These are phyloP conservation scores for Drosophila villosipedis DNA, from an alignment of 2,888 invertebrate genomes.

Conservation along the genomic window DNA sequence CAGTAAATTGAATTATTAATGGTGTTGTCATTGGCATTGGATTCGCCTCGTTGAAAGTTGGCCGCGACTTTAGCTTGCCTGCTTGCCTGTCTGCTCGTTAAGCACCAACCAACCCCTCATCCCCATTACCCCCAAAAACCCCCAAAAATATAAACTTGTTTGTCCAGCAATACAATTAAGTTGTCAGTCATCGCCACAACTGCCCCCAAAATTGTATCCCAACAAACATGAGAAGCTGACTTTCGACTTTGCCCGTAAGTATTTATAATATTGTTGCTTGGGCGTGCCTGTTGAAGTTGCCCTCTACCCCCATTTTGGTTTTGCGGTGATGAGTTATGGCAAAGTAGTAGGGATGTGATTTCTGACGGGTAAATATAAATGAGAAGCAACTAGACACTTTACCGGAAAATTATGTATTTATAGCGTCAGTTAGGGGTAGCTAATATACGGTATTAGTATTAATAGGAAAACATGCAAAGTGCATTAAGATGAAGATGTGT, in stretches of 20 bases:
- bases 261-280: constrained; percentile 23
- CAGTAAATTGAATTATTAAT: constrained; percentile 77
- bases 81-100: constrained; percentile 42
- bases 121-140: background rate
- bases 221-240: constrained; percentile 36
- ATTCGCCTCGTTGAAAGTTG: constrained; percentile 54
- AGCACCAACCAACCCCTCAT: background rate
- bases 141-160: constrained; percentile 58
- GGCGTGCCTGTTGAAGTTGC: constrained; percentile 9
- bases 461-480: background rate
- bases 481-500: background rate
- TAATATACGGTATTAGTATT: background rate
- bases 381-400: background rate
- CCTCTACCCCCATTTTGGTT: background rate
- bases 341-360: constrained; percentile 20
- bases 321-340: constrained; percentile 26
- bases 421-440: background rate
- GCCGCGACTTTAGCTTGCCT: constrained; percentile 52
- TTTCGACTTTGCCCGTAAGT: constrained; percentile 46
- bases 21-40: constrained; percentile 70
- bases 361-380: constrained; percentile 15
- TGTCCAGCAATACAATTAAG: constrained; percentile 73
- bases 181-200: constrained; percentile 69
- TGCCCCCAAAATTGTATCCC: constrained; percentile 6
- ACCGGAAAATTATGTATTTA: background rate